phyloP scores from a whole-genome alignment of 2,113 vertebrate genomes.

The Salvelinus alpinus region DNA sequence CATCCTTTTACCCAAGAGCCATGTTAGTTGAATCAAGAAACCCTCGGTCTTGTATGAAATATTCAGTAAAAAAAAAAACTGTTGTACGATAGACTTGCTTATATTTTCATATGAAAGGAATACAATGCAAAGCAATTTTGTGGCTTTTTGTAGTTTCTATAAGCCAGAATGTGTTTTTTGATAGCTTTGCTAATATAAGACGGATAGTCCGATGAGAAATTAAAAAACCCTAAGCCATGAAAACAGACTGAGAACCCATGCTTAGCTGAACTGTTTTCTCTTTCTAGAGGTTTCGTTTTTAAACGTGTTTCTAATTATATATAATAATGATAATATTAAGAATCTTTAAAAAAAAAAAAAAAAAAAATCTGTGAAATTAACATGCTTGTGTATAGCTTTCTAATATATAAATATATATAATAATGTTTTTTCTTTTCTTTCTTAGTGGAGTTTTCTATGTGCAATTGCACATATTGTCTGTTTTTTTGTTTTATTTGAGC shows the following conservation, averaged over 20 bases:
- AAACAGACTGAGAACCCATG: slow-evolving; percentile 85
- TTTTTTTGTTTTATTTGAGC: slow-evolving; percentile 62
- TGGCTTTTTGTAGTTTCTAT: slow-evolving; percentile 99
- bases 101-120: slow-evolving; percentile 99
- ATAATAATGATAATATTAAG: slow-evolving; percentile 96
- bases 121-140: slow-evolving; percentile 99
- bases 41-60: slow-evolving; percentile 94
- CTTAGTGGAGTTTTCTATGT: slow-evolving; percentile 93
- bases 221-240: slow-evolving; percentile 90
- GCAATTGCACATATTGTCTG: slow-evolving; percentile 75
- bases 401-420: slow-evolving; percentile 90
- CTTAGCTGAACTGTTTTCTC: slow-evolving; percentile 99
- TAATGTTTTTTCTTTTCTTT: slow-evolving; percentile 87
- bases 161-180: slow-evolving; percentile 99
- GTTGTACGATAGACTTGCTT: slow-evolving; percentile 99
- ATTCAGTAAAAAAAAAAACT: slow-evolving; percentile 90
- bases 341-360: slow-evolving; percentile 88
- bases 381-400: slow-evolving; percentile 99
- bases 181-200: slow-evolving; percentile 96
- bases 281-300: slow-evolving; percentile 99
- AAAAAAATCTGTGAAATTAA: slow-evolving; percentile 98
- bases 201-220: slow-evolving; percentile 82
- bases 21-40: slow-evolving; percentile 84
- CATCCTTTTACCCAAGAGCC: slow-evolving; percentile 85
- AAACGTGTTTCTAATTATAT: slow-evolving; percentile 99